Evolutionary conservation across 2,888 invertebrate genomes (phyloP), one percentile per base, ranked within the genome.

Genomic region (Calameuta idolon): DNA sequence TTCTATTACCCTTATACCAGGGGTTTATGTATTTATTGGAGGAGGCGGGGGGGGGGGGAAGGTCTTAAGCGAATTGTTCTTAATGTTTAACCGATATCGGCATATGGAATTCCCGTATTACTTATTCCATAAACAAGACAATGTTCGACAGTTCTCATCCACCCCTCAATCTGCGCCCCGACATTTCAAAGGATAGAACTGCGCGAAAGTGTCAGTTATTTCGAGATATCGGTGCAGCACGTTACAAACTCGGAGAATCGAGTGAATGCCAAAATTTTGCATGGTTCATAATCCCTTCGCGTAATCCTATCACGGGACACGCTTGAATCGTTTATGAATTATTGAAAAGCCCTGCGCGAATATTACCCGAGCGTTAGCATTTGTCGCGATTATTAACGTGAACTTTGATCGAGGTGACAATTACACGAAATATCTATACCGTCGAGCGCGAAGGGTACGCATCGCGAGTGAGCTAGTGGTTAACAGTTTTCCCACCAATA

Each of bases 1-100:
- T 34, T 34, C 30, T 31, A 34, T 34, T 69, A 69, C 69, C 69
- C 69, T 34, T 69, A 75, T 55, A n/a, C n/a, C 30, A 12, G 23
- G 68, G 75, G 69, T 71, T 75, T 55, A 75, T 37, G 12, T 73
- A 73, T 76, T 68, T 76, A 73, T 11, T 11, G 34, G 11, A 1
- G 34, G 34, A 34, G 9, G 3, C 33, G 33, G 33, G 33, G 33
- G 34, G 1, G 34, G 34, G 15, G 34, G 12, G 15, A 4, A 75
- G 78, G 79, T 23, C 23, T 23, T 5, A 55, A 55, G 23, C 55
- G 23, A 55, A 23, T 55, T 55, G 23, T 23, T 23, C 4, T 23
- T 23, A 55, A 55, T 23, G 55, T 5, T 23, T 23, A 55, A 55
- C 23, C 23, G 55, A 2, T 55, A 55, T 55, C 55, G 55, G 23